A percentile compares a stretch with the other conserved stretches of the same genome.
Conservation (phyloP, 2,113 vertebrate genomes). For the Bos javanicus region DNA sequence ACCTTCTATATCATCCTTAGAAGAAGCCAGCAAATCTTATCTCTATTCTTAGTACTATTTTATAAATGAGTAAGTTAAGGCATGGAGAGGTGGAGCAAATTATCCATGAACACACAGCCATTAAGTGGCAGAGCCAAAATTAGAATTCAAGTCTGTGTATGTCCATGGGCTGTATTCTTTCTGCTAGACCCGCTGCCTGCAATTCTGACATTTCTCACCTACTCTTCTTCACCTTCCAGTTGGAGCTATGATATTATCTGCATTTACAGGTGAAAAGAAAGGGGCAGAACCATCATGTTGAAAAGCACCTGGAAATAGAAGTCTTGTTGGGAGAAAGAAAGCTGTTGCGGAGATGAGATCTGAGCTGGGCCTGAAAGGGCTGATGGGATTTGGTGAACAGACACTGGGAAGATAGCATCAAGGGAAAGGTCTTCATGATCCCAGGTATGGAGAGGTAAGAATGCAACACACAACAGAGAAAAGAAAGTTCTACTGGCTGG, state of each 20-base stretch:
- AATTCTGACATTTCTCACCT: background rate
- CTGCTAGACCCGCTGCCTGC: background rate
- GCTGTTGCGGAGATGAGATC: background rate
- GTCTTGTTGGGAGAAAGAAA: background rate
- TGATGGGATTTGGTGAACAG: background rate
- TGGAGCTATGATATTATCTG: background rate
- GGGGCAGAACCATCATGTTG: background rate
- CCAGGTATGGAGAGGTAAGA: background rate
- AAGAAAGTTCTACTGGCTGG: accelerated
- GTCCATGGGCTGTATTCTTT: background rate
- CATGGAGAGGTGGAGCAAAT: background rate
- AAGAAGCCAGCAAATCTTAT: background rate
- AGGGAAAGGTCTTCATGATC: background rate
- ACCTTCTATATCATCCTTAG: background rate
- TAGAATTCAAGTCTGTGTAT: background rate
- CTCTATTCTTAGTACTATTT: background rate
- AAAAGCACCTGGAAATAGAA: background rate
- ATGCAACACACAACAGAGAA: accelerated
- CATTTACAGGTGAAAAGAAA: background rate
- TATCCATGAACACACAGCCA: background rate
- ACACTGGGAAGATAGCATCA: background rate
- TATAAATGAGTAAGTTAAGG: background rate
- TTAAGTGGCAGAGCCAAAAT: background rate
- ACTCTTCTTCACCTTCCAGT: background rate
- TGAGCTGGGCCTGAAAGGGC: background rate